phyloP scores from a whole-genome alignment of 1,140 invertebrate species.

The Micrasema longulum region DNA sequence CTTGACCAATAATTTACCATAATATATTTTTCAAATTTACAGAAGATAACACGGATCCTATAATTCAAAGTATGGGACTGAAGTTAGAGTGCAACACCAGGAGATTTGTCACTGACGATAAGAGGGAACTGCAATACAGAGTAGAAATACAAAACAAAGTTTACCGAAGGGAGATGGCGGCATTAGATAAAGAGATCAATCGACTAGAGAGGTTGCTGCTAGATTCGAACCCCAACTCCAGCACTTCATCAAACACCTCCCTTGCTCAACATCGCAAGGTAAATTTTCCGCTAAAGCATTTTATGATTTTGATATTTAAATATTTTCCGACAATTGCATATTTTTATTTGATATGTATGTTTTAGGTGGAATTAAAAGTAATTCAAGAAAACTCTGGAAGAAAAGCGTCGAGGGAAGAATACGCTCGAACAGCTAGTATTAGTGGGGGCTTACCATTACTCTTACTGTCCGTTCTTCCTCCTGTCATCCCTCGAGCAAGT shows the following conservation, averaged over 20 bases:
- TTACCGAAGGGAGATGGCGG: conserved; percentile 84
- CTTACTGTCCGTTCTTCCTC: conserved; percentile 77
- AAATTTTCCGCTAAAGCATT: too few species aligned
- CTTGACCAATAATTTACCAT: not conserved
- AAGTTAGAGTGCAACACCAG: conserved; percentile 90
- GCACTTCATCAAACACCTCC: conserved; percentile 69
- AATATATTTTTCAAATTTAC: not conserved
- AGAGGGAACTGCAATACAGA: conserved; percentile 83
- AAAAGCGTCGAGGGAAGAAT: conserved; percentile 55
- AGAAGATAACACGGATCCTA: conserved; percentile 79
- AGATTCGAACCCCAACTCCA: conserved; percentile 60
- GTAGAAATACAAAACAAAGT: conserved; percentile 93
- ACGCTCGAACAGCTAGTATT: conserved; percentile 73
- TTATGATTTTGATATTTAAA: too few species aligned
- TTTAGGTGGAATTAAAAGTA: conserved; percentile 66
- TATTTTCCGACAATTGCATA: too few species aligned
- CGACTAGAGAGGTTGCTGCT: conserved; percentile 79
- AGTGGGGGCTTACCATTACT: conserved; percentile 77
- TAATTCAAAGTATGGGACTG: conserved; percentile 88
- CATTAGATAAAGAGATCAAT: conserved; percentile 83
- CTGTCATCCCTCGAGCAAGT: conserved; percentile 79
- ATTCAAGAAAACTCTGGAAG: conserved; percentile 61
- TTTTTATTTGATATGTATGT: conserved; percentile 24
- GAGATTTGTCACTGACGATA: conserved; percentile 78
- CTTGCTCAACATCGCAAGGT: conserved; percentile 68